Conservation (phyloP, 2,113 vertebrate genomes). For the Antennarius striatus region DNA sequence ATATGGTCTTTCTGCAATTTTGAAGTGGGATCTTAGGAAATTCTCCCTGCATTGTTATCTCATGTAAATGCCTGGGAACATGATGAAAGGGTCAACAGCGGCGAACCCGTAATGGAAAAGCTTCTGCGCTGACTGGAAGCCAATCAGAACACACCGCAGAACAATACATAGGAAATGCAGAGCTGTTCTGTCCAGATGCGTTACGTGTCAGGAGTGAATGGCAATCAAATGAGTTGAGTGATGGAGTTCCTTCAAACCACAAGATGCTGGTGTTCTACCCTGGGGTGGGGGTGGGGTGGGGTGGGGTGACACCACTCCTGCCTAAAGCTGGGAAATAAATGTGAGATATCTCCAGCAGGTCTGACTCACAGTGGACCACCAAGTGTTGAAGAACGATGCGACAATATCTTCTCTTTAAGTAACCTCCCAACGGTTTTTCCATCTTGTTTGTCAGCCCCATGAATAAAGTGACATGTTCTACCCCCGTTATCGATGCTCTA, state of each 20-base stretch:
- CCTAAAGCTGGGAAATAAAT: not conserved
- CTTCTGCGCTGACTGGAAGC: conserved; percentile 32
- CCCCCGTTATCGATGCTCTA: too few relatives aligned
- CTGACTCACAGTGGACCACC: too few relatives aligned
- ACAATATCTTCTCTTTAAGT: too few relatives aligned
- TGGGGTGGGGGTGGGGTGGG: not conserved
- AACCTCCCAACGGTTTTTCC: too few relatives aligned
- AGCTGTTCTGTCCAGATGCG: conserved; percentile 13
- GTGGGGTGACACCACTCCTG: not conserved
- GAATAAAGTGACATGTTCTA: too few relatives aligned
- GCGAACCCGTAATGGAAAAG: conserved; percentile 53
- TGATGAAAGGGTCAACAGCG: conserved; percentile 60
- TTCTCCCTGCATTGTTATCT: conserved; percentile 56
- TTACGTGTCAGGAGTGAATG: conserved; percentile 12
- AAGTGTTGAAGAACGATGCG: too few relatives aligned
- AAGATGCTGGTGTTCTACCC: not conserved
- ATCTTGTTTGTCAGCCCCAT: too few relatives aligned
- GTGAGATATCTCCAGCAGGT: not conserved
- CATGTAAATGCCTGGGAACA: conserved; percentile 58
- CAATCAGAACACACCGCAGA: conserved; percentile 7
- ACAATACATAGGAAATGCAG: conserved; percentile 44
- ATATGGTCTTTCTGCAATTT: conserved; percentile 51
- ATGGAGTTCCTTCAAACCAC: conserved; percentile 11
- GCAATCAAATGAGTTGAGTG: conserved; percentile 33
- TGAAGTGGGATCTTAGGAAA: conserved; percentile 60